A percentile compares a stretch with the other conserved stretches of the same genome.
These are phyloP conservation scores for Portunus trituberculatus DNA, from an alignment of 1,140 invertebrate species.

Conservation along the genomic window DNA sequence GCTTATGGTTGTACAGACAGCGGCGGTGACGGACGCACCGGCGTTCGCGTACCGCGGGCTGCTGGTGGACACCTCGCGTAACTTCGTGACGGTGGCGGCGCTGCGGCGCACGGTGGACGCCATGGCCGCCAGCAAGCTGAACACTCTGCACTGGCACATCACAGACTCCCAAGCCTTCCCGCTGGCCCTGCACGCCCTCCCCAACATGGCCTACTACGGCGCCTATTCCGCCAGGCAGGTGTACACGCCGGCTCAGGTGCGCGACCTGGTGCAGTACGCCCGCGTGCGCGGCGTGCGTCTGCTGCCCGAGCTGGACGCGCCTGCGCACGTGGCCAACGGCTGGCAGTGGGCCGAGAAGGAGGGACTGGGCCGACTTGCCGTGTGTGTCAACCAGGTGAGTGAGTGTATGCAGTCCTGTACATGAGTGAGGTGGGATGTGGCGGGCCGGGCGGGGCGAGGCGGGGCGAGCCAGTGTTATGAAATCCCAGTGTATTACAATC, in stretches of 20 bases:
- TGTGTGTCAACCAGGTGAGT: conserved; percentile 82
- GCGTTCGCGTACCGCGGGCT: conserved; percentile 75
- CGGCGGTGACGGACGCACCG: conserved; percentile 73
- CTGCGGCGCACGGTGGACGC: conserved; percentile 89
- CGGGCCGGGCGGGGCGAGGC: no score
- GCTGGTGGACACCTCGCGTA: conserved; percentile 77
- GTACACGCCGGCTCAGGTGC: conserved; percentile 87
- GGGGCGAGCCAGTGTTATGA: no score
- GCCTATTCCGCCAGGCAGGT: conserved; percentile 84
- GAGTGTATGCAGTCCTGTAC: neutral
- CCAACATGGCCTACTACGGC: conserved; percentile 86
- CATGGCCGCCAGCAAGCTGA: conserved; percentile 90
- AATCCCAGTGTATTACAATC: no score
- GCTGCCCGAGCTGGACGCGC: conserved; percentile 92
- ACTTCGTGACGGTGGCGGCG: conserved; percentile 84
- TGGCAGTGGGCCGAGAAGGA: conserved; percentile 87
- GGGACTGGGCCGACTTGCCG: conserved; percentile 81
- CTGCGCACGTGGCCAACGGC: conserved; percentile 93
- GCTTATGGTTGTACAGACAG: conserved; percentile 61
- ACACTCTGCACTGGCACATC: conserved; percentile 95
- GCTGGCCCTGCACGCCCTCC: conserved; percentile 86
- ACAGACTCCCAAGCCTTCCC: conserved; percentile 93
- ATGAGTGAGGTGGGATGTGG: no score
- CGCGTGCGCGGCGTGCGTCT: conserved; percentile 87
- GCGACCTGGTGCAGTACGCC: conserved; percentile 87